A percentile compares a stretch with the other conserved stretches of the same genome.
Evolutionary conservation across 2,797 vertebrate genomes (phyloP).

Genomic region (Sarcoramphus papa): DNA sequence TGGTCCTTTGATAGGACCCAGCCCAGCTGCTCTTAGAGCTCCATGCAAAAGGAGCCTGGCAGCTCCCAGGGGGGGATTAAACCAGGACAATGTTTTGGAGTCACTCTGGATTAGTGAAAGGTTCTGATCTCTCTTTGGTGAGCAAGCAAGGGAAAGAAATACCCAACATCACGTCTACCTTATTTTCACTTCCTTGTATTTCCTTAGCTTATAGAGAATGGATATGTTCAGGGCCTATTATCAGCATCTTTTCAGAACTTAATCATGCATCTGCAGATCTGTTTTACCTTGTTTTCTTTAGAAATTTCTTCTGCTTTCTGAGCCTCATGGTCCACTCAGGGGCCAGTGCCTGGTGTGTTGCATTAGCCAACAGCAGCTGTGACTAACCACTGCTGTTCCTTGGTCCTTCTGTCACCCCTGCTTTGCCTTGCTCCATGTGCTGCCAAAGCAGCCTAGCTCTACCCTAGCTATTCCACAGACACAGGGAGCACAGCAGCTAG

Average conservation of each 20-base stretch:
- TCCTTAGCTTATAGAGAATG: background rate
- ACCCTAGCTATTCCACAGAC: background rate
- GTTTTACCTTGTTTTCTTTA: background rate
- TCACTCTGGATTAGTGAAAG: background rate
- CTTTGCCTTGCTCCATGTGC: background rate
- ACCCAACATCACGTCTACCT: background rate
- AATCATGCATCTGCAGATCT: background rate
- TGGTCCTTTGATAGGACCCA: background rate
- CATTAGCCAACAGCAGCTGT: background rate
- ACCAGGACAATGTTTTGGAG: background rate
- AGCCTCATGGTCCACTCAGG: background rate
- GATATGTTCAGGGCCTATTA: background rate
- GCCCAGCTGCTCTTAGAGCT: background rate
- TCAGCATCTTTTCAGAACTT: background rate
- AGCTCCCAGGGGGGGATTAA: background rate
- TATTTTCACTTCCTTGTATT: background rate
- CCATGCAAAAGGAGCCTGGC: background rate
- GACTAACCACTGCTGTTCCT: background rate
- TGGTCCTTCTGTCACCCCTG: background rate
- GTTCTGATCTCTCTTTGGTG: background rate
- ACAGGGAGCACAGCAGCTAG: background rate
- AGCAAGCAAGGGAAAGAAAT: background rate
- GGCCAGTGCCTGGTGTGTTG: conserved; percentile 13
- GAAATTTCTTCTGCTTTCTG: background rate
- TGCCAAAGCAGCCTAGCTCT: background rate